phyloP scores from a whole-genome alignment of 1,140 invertebrate species.

The Neotoxoptera formosana region DNA sequence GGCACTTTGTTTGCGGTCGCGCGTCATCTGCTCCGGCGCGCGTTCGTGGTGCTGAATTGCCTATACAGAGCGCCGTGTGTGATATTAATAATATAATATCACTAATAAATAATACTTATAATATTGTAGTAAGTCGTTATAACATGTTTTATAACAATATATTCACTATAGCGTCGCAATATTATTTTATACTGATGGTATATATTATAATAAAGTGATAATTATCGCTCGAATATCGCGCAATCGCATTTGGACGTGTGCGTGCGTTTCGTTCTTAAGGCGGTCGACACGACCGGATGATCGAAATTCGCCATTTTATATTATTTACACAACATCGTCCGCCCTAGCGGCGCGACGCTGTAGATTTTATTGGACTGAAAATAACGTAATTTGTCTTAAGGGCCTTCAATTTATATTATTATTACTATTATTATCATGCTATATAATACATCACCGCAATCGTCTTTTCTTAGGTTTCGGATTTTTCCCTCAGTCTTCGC shows the following conservation, averaged over 20 bases:
- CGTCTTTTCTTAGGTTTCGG: neutral
- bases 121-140: no score
- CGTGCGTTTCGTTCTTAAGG: neutral
- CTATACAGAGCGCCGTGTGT: slow-evolving; percentile 29
- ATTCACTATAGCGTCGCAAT: no score
- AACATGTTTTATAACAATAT: no score
- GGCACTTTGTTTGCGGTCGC: neutral
- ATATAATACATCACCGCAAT: neutral
- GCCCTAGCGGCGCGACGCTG: neutral
- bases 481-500: neutral
- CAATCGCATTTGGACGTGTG: neutral
- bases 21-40: neutral
- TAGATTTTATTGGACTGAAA: neutral
- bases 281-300: neutral
- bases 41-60: slow-evolving; percentile 27
- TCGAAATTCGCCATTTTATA: neutral
- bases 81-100: neutral
- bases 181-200: no score
- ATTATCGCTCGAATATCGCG: neutral
- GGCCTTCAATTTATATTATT: neutral
- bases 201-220: neutral
- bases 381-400: neutral
- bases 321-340: neutral
- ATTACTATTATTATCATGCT: neutral
- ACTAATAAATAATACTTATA: no score